phyloP scores from a whole-genome alignment of 2,888 invertebrate species.

The Luperina testacea region DNA sequence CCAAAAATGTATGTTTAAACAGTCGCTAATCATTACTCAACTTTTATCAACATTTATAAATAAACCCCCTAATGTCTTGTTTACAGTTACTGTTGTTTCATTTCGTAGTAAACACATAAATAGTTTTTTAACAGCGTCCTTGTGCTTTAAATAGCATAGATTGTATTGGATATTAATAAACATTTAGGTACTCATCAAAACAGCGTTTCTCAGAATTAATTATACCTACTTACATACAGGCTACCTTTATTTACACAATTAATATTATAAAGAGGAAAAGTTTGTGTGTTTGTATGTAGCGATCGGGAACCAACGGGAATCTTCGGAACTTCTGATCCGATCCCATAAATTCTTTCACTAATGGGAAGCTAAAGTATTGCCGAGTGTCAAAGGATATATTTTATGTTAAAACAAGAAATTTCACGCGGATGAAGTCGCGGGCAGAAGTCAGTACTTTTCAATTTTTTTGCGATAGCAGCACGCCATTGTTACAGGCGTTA shows the following conservation, averaged over 20 bases:
- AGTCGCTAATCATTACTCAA: background rate
- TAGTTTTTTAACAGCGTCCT: background rate
- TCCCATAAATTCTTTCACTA: background rate
- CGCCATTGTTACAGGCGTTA: background rate
- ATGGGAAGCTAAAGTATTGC: background rate
- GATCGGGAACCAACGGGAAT: background rate
- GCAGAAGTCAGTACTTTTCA: background rate
- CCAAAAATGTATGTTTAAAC: background rate
- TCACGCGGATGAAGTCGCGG: background rate
- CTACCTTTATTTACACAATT: background rate
- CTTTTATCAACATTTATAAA: no score
- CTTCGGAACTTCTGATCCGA: background rate
- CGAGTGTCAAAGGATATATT: background rate
- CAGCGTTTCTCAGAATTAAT: background rate
- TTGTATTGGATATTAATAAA: background rate
- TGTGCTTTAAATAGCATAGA: background rate
- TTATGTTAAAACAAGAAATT: background rate
- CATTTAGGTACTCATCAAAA: background rate
- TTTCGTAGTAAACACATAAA: constrained; percentile 4
- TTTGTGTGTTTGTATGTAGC: no score
- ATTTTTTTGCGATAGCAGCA: background rate
- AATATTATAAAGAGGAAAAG: background rate
- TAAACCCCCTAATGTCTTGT: background rate
- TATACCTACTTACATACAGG: background rate
- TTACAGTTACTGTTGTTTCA: background rate